A percentile compares a stretch with the other conserved stretches of the same genome.
Evolutionary conservation across 2,888 invertebrate genomes (phyloP).

Genomic region (Psylliodes chrysocephalus): DNA sequence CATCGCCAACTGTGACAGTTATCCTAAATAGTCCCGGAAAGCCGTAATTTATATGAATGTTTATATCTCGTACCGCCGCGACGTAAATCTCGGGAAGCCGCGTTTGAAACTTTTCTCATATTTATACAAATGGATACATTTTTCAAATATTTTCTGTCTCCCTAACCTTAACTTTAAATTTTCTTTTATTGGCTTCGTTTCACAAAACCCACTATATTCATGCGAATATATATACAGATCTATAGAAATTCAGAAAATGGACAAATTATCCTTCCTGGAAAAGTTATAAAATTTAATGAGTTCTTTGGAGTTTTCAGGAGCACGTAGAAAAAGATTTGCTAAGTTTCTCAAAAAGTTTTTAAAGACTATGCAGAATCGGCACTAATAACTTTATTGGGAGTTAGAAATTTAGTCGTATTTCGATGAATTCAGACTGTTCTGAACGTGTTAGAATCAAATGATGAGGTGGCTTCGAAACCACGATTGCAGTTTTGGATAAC

Average conservation of each 20-base stretch:
- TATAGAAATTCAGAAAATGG: conserved; percentile 33
- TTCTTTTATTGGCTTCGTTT: conserved; percentile 41
- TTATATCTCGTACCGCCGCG: conserved; percentile 51
- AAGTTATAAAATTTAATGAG: conserved; percentile 32
- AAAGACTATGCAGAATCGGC: conserved; percentile 16
- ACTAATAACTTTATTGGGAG: conserved; percentile 6
- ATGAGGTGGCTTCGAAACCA: background rate
- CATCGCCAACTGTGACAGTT: conserved; percentile 34
- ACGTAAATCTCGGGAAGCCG: conserved; percentile 53
- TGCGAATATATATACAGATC: conserved; percentile 42
- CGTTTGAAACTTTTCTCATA: conserved; percentile 47
- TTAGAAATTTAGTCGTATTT: conserved; percentile 4
- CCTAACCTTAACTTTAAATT: conserved; percentile 38
- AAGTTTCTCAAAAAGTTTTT: conserved; percentile 18
- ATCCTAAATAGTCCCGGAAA: conserved; percentile 51
- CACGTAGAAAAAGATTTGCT: conserved; percentile 23
- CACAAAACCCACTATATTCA: conserved; percentile 38
- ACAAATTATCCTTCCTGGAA: conserved; percentile 30
- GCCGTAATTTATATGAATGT: conserved; percentile 54
- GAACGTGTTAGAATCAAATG: background rate
- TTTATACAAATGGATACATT: conserved; percentile 50
- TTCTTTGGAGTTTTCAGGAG: conserved; percentile 19
- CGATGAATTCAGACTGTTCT: background rate
- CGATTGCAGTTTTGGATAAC: background rate
- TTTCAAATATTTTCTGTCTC: conserved; percentile 34